A percentile compares a stretch with the other conserved stretches of the same genome.
These are phyloP conservation scores for Bovichtus diacanthus DNA, from an alignment of 2,797 vertebrate species.

Conservation along the genomic window DNA sequence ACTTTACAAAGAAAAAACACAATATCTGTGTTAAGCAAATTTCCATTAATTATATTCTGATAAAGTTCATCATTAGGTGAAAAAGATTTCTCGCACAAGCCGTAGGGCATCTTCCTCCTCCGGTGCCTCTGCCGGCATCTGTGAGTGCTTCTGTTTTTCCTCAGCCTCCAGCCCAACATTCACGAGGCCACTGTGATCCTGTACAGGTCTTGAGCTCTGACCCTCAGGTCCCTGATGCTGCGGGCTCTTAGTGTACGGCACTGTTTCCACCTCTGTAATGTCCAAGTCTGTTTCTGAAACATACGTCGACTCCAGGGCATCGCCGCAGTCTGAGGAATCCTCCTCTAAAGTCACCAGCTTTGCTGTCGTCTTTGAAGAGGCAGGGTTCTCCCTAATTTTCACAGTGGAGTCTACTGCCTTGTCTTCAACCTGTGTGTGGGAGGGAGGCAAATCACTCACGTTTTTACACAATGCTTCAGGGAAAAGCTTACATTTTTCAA, in stretches of 20 bases:
- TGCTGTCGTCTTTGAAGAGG: not conserved
- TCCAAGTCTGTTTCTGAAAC: constrained; percentile 77
- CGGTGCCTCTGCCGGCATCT: not conserved
- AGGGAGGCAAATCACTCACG: accelerated
- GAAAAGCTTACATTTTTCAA: not conserved
- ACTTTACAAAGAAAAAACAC: not conserved
- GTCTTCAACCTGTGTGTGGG: constrained; percentile 44
- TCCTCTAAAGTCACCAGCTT: constrained; percentile 41
- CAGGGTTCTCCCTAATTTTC: constrained; percentile 9
- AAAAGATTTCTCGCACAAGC: constrained; percentile 83
- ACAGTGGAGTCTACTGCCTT: constrained; percentile 1
- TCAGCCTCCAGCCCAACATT: constrained; percentile 9
- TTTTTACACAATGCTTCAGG: not conserved
- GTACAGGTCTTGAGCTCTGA: constrained; percentile 17
- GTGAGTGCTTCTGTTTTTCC: constrained; percentile 1
- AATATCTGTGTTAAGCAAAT: not conserved
- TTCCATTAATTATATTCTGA: not conserved
- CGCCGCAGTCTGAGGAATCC: constrained; percentile 45
- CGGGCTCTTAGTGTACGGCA: constrained; percentile 46
- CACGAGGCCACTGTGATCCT: not conserved
- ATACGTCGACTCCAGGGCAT: constrained; percentile 15
- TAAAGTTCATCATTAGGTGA: constrained; percentile 61
- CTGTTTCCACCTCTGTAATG: constrained; percentile 62
- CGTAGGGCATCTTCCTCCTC: constrained; percentile 71
- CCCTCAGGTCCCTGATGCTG: constrained; percentile 8